Percentiles rank a stretch among this genome's conserved stretches.
These are phyloP conservation scores for Eupithecia subumbrata DNA, from an alignment of 2,888 invertebrate genomes.

Conservation along the genomic window DNA sequence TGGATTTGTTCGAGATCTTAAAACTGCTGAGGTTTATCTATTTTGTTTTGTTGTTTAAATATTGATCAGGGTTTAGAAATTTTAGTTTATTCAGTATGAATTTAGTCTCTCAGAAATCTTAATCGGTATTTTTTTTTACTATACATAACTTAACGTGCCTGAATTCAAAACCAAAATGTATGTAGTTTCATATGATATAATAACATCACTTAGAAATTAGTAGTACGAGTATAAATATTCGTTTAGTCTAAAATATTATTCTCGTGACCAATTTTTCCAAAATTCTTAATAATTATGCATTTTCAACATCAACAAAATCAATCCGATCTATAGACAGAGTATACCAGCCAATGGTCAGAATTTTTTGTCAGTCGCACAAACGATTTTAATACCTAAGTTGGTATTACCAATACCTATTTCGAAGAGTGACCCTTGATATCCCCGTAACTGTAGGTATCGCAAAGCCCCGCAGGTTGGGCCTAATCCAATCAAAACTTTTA, in stretches of 20 bases:
- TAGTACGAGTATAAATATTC: not conserved
- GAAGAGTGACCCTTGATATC: conserved; percentile 1
- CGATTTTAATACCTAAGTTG: not conserved
- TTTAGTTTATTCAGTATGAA: not conserved
- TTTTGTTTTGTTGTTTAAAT: not conserved
- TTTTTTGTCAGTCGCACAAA: not conserved
- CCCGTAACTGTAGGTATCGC: conserved; percentile 4
- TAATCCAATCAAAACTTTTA: conserved; percentile 45
- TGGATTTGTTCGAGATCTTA: not conserved
- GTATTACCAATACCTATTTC: not conserved
- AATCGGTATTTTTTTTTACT: not conserved
- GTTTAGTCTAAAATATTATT: not conserved
- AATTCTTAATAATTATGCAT: not conserved
- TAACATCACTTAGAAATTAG: no score
- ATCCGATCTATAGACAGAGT: not conserved
- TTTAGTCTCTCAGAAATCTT: not conserved
- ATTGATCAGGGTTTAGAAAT: not conserved
- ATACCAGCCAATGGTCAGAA: not conserved
- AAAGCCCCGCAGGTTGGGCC: conserved; percentile 19
- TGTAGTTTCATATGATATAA: no score
- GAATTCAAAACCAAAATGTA: not conserved
- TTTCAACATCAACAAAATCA: not conserved
- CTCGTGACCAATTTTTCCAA: not conserved
- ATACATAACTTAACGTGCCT: no score
- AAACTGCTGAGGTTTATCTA: not conserved